Evolutionary conservation across 2,113 vertebrate species (phyloP).

Genomic region (Laticauda laticaudata): DNA sequence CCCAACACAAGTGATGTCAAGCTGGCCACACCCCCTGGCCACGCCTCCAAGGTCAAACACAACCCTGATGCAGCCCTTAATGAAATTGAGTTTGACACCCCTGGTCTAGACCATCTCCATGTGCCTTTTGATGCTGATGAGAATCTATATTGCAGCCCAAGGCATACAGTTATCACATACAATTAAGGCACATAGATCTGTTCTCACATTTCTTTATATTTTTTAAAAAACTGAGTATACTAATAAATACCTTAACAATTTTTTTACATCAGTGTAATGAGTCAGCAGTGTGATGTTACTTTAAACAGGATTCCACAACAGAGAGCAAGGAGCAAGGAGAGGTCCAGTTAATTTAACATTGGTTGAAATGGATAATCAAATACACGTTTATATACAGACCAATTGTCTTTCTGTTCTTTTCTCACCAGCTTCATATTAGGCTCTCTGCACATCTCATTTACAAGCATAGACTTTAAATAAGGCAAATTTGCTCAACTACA

Average conservation of each 20-base stretch:
- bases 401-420: not conserved
- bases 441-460: not conserved
- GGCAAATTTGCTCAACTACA: not conserved
- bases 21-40: too few species aligned
- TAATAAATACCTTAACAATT: not conserved
- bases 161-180: not conserved
- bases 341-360: not conserved
- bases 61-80: too few species aligned
- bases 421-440: not conserved
- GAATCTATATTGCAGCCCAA: not conserved
- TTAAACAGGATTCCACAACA: not conserved
- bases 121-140: not conserved
- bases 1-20: too few species aligned
- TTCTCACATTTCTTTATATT: not conserved
- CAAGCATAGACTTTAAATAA: not conserved
- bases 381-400: not conserved
- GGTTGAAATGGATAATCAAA: not conserved
- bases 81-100: too few species aligned
- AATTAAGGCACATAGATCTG: not conserved
- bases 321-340: not conserved
- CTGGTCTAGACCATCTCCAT: not conserved
- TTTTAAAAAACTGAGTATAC: not conserved
- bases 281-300: not conserved
- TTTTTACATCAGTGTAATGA: not conserved
- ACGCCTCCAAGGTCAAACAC: too few species aligned